Base-by-base conservation (phyloP, 2,888 invertebrate species). In the Sminthurides aquaticus region DNA sequence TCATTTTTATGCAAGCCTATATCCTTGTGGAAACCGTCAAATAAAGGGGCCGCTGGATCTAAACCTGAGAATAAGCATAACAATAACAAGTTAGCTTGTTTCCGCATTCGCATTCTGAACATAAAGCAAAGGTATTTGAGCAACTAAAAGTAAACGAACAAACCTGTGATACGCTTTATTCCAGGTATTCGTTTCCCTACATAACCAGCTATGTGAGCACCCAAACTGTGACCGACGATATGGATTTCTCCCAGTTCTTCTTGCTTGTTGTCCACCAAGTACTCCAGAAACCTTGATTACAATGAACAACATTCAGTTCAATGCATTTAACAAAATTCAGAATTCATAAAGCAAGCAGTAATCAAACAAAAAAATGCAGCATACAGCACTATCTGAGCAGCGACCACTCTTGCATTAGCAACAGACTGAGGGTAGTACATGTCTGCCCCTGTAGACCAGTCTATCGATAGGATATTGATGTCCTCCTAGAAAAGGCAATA, bases 401-500 rank as follows among this genome's bases (percentile, higher is more conserved):
- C 69, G 8, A 69, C 69, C 20, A 69, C 65, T 1, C 69, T 26
- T 2, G 67, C 66, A 25, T 69, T 69, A 0, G 69, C 64, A 20
- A 69, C 69, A 3, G 67, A 64, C 60, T 68, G 69, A 22, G 67
- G 68, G 49, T 69, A 69, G 27, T 65, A 61, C 48, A 67, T 66
- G 2, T 62, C 48, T 11, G 67, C 67, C 20, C 69, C 69, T 29
- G 28, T 27, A 3, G 55, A 27, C 69, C 69, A 69, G 29, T 69
- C 69, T 5, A 69, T 67, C 24, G 64, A 54, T 1, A 69, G 25
- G 18, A 69, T 64, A 24, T 64, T 68, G 1, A 66, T 27, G 43
- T 66, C 65, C 22, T 65, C 66, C 43, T 57, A 18, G 24, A 59
- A 52, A 20, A 8, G 20, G n/a, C 15, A 11, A 43, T 43, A 43